Evolutionary conservation across 2,888 invertebrate genomes (phyloP), one percentile per base, ranked within the genome.

Genomic region (Eustalomyia histrio): DNA sequence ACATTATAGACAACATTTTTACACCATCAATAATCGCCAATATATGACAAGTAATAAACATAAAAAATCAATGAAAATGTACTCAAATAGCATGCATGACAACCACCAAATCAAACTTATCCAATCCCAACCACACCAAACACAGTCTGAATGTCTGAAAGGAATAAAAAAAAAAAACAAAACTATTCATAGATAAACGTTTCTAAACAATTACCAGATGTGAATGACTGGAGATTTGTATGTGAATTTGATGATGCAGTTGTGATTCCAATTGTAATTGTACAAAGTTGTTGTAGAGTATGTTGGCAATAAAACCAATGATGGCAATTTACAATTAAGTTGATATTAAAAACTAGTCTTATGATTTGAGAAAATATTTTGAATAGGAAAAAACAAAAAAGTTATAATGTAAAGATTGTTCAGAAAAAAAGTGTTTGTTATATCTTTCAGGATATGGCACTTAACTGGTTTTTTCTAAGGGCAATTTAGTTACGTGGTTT

Each of bases 261-360:
- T 29, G 14, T 16, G 12, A 2, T 33, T 60, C 17, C 8, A 29
- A 10, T 17, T 64, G 39, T 61, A 17, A 8, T 10, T 16, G 5
- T 24, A n/a, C 29, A n/a, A 29, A 16, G 24, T 24, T 55, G 55
- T 55, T 55, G 55, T 18, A 53, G 53, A 18, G 10, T 72, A 55
- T 72, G 53, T 78, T 73, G 72, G 67, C 72, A 67, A 72, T 78
- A 73, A 67, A 78, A 78, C 18, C 73, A 73, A 73, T 73, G 73
- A 65, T 76, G 73, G 76, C 65, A 73, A 76, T 81, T 81, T 47
- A 81, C 76, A 76, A 81, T 81, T 76, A 76, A 74, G 73, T 74
- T 73, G 68, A 81, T 76, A 69, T 47, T 47, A 43, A 47, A 71
- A 81, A 69, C 76, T 14, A 63, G 73, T 65, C 47, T 80, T 65